Evolutionary conservation across 1,140 invertebrate genomes (phyloP).

Genomic region (Latrodectus geometricus): DNA sequence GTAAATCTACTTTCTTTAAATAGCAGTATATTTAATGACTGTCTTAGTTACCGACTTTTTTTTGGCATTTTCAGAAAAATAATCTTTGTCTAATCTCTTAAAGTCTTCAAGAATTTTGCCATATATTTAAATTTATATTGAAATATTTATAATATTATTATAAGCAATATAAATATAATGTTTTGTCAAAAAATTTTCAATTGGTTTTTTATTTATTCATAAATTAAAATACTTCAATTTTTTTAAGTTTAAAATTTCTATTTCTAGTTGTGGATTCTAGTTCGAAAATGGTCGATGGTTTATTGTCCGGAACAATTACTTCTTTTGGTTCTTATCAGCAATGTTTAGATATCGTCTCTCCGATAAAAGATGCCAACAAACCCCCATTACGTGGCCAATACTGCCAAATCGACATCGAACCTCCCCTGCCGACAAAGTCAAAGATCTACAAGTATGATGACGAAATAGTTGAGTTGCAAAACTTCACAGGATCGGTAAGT

Average conservation of each 20-base stretch:
- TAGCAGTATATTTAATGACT: too few species aligned
- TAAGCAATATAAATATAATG: too few species aligned
- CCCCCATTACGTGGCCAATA: conserved; percentile 7
- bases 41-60: too few species aligned
- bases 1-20: too few species aligned
- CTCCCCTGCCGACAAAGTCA: conserved; percentile 1
- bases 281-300: conserved; percentile 38
- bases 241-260: neutral
- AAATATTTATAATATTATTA: too few species aligned
- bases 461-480: conserved; percentile 12
- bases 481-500: conserved; percentile 35
- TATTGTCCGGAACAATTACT: conserved; percentile 45
- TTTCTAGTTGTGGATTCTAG: conserved; percentile 59
- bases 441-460: conserved; percentile 9
- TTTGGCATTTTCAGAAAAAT: too few species aligned
- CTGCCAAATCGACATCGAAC: neutral
- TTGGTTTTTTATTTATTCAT: too few species aligned
- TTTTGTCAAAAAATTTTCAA: too few species aligned
- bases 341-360: conserved; percentile 47
- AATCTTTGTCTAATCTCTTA: too few species aligned
- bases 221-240: too few species aligned
- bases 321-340: conserved; percentile 60
- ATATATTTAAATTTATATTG: too few species aligned
- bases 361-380: neutral
- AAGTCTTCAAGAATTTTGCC: too few species aligned